phyloP scores from a whole-genome alignment of 2,113 vertebrate genomes.

The Oostethus manadensis region DNA sequence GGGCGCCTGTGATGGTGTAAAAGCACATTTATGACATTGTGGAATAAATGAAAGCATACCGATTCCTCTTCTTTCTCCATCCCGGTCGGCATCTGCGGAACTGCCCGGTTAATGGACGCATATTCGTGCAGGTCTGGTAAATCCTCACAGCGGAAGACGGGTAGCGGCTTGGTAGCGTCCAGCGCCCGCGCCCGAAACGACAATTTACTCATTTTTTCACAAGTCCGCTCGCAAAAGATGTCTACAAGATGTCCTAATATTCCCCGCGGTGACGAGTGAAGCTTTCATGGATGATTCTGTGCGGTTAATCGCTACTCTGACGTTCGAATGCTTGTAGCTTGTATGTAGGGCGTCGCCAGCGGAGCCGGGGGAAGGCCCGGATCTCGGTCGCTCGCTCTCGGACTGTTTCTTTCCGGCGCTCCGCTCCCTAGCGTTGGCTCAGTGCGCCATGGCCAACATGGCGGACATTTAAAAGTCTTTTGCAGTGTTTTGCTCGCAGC shows the following conservation, averaged over 20 bases:
- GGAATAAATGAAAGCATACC: conserved; percentile 78
- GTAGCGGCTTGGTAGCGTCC: conserved; percentile 97
- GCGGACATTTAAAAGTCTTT: conserved; percentile 96
- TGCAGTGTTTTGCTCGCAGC: conserved; percentile 86
- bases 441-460: conserved; percentile 99
- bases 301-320: conserved; percentile 71
- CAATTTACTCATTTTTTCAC: conserved; percentile 89
- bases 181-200: conserved; percentile 99
- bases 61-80: conserved; percentile 99
- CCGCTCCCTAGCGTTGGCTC: conserved; percentile 83
- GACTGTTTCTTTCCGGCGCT: conserved; percentile 81
- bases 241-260: conserved; percentile 79
- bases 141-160: conserved; percentile 98
- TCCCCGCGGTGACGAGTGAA: conserved; percentile 81
- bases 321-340: conserved; percentile 63
- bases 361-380: conserved; percentile 82
- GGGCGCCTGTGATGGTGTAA: conserved; percentile 63
- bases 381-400: conserved; percentile 80
- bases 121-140: conserved; percentile 98
- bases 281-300: conserved; percentile 90
- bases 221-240: conserved; percentile 62
- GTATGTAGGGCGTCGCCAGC: conserved; percentile 84
- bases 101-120: conserved; percentile 97
- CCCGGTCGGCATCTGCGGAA: conserved; percentile 98
- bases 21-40: conserved; percentile 48